A percentile compares a stretch with the other conserved stretches of the same genome.
Evolutionary conservation across 2,797 vertebrate species (phyloP).

Genomic region (Lacerta agilis): DNA sequence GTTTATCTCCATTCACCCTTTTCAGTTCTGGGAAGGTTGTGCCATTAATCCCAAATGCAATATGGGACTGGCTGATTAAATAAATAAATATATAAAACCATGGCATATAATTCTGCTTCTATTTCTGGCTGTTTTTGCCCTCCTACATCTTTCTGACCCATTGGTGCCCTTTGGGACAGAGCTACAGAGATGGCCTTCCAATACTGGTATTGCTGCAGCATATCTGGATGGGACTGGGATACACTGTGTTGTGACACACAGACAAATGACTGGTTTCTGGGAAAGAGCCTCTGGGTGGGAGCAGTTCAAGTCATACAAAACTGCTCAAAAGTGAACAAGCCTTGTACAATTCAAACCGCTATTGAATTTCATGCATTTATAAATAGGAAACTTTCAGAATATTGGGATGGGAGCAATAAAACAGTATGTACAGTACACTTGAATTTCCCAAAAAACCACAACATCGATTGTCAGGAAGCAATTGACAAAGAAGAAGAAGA

Average conservation of each 20-base stretch:
- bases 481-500: fast-evolving
- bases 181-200: too few species aligned
- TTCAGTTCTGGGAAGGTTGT: neutral
- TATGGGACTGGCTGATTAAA: neutral
- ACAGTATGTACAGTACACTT: neutral
- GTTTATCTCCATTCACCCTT: neutral
- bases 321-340: neutral
- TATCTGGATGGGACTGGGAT: too few species aligned
- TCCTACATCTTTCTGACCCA: neutral
- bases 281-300: neutral
- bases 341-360: neutral
- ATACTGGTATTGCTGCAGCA: too few species aligned
- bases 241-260: too few species aligned
- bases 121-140: neutral
- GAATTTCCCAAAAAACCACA: slow-evolving; percentile 18
- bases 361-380: neutral
- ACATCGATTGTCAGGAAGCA: slow-evolving; percentile 12
- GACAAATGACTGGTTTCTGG: too few species aligned
- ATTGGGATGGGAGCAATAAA: neutral
- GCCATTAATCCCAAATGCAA: neutral
- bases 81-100: too few species aligned
- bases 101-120: neutral
- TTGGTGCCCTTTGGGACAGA: too few species aligned
- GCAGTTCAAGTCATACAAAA: neutral
- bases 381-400: neutral